Conservation (phyloP, 2,888 invertebrate genomes). For the Stratiomys singularior region DNA sequence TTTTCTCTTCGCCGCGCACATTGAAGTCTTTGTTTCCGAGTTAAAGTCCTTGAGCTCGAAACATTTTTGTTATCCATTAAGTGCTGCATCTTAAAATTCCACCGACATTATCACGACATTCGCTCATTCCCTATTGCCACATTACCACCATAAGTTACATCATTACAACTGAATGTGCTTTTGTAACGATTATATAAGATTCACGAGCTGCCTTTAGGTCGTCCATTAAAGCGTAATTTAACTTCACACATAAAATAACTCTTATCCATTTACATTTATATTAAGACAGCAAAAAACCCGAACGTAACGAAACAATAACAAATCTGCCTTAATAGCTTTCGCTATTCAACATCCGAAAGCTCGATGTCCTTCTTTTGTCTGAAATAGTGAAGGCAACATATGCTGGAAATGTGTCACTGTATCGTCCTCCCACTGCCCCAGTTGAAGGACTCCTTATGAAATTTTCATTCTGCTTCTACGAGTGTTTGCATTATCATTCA, state of each 20-base stretch:
- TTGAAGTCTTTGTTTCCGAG: too few relatives aligned
- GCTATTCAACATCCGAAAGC: background rate
- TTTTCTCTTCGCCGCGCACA: too few relatives aligned
- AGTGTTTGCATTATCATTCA: background rate
- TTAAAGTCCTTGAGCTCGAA: too few relatives aligned
- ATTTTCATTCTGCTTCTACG: too few relatives aligned
- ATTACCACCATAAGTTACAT: too few relatives aligned
- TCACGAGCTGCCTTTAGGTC: background rate
- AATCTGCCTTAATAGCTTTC: constrained; percentile 1
- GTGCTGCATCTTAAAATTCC: too few relatives aligned
- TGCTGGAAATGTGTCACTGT: background rate
- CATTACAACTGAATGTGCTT: too few relatives aligned
- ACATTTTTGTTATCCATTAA: too few relatives aligned
- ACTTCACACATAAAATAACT: background rate
- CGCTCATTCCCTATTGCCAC: too few relatives aligned
- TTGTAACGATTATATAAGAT: too few relatives aligned
- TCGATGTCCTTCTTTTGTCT: background rate
- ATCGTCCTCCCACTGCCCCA: background rate
- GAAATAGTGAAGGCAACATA: background rate
- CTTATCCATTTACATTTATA: background rate
- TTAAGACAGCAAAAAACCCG: background rate
- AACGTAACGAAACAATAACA: background rate
- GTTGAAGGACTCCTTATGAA: too few relatives aligned
- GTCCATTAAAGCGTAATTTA: background rate
- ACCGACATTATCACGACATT: too few relatives aligned